Base-by-base conservation (phyloP, 2,888 invertebrate genomes). In the Ectemnius cavifrons region DNA sequence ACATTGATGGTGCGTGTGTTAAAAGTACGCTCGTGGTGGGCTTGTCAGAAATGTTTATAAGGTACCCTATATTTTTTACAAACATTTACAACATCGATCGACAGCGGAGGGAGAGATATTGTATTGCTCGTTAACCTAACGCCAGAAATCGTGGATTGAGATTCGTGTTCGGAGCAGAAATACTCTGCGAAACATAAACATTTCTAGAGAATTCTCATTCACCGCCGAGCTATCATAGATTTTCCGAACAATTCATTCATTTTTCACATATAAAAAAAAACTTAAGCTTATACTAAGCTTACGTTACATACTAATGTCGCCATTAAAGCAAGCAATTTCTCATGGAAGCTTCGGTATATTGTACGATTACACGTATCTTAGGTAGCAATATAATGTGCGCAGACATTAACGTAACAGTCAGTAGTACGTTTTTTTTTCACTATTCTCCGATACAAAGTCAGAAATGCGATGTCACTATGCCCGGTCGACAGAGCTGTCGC, bases 61-160 rank as follows among this genome's bases (percentile, higher is more conserved):
- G 61, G 37, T 61, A 60, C 46, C 56, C 16, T 49, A 57, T 27
- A 58, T 56, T 69, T 61, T 61, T 18, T 57, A 61, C 49, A 67
- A 71, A 77, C 46, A 57, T 67, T 27, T 49, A 63, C 18, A 66
- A 27, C 56, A 60, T 47, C 47, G 61, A 57, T 56, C n/a, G 58
- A 37, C 47, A 11, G 63, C 37, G 37, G 37, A 37, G 37, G 37
- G 37, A 11, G 37, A 37, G 37, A 37, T 37, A 37, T 37, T 37
- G 37, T 37, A 11, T 37, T 37, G 37, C 37, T 37, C 11, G 11
- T 37, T 37, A 37, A 37, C 37, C 37, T 37, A 37, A 37, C 37
- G 37, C 11, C 37, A 6, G 8, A 8, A 37, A 37, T 37, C 37
- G 37, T 37, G 8, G 1, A 37, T 37, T 11, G 37, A 37, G 37